These are phyloP conservation scores for Melanotaenia duboulayi DNA, from an alignment of 2,113 vertebrate species.

Conservation along the genomic window DNA sequence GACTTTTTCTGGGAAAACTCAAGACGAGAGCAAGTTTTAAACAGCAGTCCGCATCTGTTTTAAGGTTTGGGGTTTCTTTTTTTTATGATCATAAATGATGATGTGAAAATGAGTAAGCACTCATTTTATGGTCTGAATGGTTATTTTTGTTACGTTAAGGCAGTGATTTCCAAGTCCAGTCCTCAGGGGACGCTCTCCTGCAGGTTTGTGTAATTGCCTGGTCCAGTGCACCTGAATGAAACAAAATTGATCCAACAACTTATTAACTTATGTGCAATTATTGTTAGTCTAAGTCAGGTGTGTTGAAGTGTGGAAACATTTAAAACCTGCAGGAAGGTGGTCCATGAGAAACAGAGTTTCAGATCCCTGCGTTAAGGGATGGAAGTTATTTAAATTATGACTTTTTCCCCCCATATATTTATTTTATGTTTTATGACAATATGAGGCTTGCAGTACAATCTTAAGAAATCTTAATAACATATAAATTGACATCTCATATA, in stretches of 20 bases:
- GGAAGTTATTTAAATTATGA: not conserved
- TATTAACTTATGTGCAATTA: too few relatives aligned
- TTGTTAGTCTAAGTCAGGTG: too few relatives aligned
- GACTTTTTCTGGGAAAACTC: conserved; percentile 11
- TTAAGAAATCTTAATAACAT: not conserved
- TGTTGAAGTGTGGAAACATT: too few relatives aligned
- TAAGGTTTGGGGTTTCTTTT: not conserved
- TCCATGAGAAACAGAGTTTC: too few relatives aligned
- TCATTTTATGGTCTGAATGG: not conserved
- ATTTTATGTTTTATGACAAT: too few relatives aligned
- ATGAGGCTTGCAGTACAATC: too few relatives aligned
- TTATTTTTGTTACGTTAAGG: not conserved
- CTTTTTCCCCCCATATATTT: not conserved
- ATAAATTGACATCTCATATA: not conserved
- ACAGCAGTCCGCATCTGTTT: not conserved
- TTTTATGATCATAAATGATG: too few relatives aligned
- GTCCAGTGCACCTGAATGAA: too few relatives aligned
- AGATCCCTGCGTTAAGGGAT: not conserved
- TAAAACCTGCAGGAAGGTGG: too few relatives aligned
- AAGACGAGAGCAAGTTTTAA: not conserved
- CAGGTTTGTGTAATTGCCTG: too few relatives aligned
- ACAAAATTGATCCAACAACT: too few relatives aligned
- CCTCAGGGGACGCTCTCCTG: too few relatives aligned
- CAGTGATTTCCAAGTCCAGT: not conserved
- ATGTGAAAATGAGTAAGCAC: not conserved